These are phyloP conservation scores for Shinisaurus crocodilurus DNA, from an alignment of 2,113 vertebrate genomes.

Conservation along the genomic window DNA sequence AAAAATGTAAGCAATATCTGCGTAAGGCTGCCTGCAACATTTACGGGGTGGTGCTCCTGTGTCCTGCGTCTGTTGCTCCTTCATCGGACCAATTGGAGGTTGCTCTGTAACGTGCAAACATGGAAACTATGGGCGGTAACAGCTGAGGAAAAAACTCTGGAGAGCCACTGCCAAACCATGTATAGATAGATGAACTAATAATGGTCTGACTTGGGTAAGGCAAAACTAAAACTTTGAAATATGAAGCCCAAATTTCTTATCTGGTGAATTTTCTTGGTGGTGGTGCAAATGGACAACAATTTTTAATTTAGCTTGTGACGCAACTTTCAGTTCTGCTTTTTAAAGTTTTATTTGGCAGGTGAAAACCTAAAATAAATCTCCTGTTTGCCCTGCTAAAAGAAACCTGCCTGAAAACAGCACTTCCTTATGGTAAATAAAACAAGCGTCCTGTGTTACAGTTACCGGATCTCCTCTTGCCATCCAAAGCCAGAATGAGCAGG, in stretches of 20 bases:
- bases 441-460: background rate
- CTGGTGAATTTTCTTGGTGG: background rate
- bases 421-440: background rate
- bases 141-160: background rate
- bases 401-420: background rate
- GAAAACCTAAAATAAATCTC: background rate
- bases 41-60: background rate
- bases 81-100: too few species aligned
- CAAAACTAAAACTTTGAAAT: background rate
- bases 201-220: background rate
- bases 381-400: too few species aligned
- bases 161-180: background rate
- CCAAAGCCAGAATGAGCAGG: rapidly evolving
- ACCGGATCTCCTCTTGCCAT: background rate
- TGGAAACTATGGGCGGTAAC: too few species aligned
- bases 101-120: too few species aligned
- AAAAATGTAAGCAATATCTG: background rate
- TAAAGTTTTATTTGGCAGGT: background rate
- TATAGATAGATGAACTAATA: background rate
- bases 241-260: background rate
- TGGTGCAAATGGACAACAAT: background rate
- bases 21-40: background rate
- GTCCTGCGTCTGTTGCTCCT: background rate
- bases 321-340: background rate
- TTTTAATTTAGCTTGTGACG: background rate